Evolutionary conservation across 2,888 invertebrate species (phyloP), one percentile per base, ranked within the genome.

Genomic region (Reticulitermes lucifugus): DNA sequence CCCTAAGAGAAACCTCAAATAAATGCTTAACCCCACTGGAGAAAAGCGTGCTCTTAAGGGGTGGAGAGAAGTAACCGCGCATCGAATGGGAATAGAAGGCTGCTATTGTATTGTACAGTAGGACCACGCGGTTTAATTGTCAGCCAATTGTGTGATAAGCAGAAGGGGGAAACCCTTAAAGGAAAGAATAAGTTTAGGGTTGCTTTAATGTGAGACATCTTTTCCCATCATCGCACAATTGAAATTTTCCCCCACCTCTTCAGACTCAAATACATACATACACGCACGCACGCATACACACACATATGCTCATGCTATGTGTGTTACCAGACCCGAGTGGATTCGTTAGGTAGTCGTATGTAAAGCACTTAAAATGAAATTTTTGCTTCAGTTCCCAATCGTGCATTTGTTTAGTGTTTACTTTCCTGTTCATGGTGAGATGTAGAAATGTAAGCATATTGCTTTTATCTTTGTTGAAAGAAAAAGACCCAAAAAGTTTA

Each of bases 11-110:
- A 41, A 73, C 73, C 73, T 73, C 73, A 73, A 73, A 41, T 41
- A 6, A 73, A 21, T 41, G 41, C 73, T 41, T 73, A 73, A 73
- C 35, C 73, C 73, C 5, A 41, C 35, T 35, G 41, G 41, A 29
- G 29, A 41, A 73, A 73, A 73, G 73, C 73, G 73, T 73, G 73
- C 73, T 73, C 21, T 41, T 18, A 73, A 35, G 73, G 41, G 29
- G 3, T 3, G 7, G 41, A 73, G 22, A 21, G 41, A 21, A 6
- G 41, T 5, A 14, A 35, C 73, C 41, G 9, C 70, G 29, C 41
- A 73, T 41, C 73, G 73, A 41, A 73, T 73, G 73, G 22, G 71
- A 35, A 29, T 71, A n/a, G 60, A 60, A 60, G 60, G n/a, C 25
- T n/a, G 65, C 25, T 25, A 65, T 65, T 65, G 65, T 65, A 25